Evolutionary conservation across 1,140 invertebrate genomes (phyloP).

Genomic region (Pseudomyrmex concolor): DNA sequence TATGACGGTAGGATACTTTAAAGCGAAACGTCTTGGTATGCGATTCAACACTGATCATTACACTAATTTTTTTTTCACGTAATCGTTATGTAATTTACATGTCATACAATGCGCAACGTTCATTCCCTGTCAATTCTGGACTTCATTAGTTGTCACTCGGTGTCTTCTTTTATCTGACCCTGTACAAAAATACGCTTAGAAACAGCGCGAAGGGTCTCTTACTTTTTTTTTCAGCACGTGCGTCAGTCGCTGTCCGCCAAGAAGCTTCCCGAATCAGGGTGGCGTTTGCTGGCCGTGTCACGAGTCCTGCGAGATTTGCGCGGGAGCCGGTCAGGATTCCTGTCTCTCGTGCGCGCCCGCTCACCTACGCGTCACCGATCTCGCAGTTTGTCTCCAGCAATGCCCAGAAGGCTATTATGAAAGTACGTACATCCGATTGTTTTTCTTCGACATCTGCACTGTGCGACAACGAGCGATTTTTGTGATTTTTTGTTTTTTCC

Average conservation of each 20-base stretch:
- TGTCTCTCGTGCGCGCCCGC: constrained; percentile 93
- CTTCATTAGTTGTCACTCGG: not conserved
- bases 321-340: constrained; percentile 92
- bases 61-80: not conserved
- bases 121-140: too few relatives aligned
- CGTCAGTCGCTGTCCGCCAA: constrained; percentile 91
- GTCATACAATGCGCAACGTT: too few relatives aligned
- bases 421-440: constrained; percentile 85
- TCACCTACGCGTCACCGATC: constrained; percentile 91
- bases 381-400: constrained; percentile 92
- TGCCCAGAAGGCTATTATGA: constrained; percentile 95
- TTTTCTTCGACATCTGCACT: not conserved
- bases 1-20: constrained; percentile 21
- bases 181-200: constrained; percentile 22
- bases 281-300: constrained; percentile 93
- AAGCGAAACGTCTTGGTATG: not conserved
- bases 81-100: too few relatives aligned
- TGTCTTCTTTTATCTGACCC: constrained; percentile 6
- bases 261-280: constrained; percentile 91
- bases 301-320: constrained; percentile 93
- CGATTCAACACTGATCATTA: not conserved
- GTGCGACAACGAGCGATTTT: not conserved
- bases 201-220: constrained; percentile 19
- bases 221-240: constrained; percentile 87
- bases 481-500: not conserved